These are phyloP conservation scores for Andrena haemorrhoa DNA, from an alignment of 2,888 invertebrate genomes.

Conservation along the genomic window DNA sequence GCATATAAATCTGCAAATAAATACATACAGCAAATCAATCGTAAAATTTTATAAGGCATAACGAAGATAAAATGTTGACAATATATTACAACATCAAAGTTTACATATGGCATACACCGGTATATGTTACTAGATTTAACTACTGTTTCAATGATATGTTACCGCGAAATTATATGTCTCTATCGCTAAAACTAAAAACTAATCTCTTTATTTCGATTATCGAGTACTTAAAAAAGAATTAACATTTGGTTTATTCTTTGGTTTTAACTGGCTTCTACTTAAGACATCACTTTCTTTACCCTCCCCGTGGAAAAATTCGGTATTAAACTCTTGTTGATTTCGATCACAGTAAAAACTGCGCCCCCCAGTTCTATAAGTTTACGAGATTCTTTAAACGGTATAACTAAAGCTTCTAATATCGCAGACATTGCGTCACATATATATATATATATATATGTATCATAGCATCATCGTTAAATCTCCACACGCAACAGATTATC, in stretches of 20 bases:
- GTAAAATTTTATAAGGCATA: slow-evolving; percentile 40
- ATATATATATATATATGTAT: background rate
- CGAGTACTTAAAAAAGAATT: slow-evolving; percentile 13
- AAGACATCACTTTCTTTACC: slow-evolving; percentile 13
- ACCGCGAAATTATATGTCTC: slow-evolving; percentile 35
- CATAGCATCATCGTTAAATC: slow-evolving; percentile 10
- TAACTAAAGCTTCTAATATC: slow-evolving; percentile 41
- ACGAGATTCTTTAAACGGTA: slow-evolving; percentile 14
- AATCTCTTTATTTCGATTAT: slow-evolving; percentile 12
- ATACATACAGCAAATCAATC: slow-evolving; percentile 26
- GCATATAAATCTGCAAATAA: slow-evolving; percentile 16
- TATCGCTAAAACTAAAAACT: slow-evolving; percentile 30
- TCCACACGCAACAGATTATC: background rate
- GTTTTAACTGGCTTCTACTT: slow-evolving; percentile 29
- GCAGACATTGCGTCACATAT: slow-evolving; percentile 27
- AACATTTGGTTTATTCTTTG: slow-evolving; percentile 37
- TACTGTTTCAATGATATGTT: slow-evolving; percentile 53
- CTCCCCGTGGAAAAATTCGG: slow-evolving; percentile 21
- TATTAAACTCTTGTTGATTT: slow-evolving; percentile 35
- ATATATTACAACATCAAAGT: slow-evolving; percentile 44
- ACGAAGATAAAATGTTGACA: slow-evolving; percentile 48
- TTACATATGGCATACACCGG: slow-evolving; percentile 31
- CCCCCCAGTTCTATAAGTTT: slow-evolving; percentile 18
- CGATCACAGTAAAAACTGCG: slow-evolving; percentile 37
- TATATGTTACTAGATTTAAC: slow-evolving; percentile 42